Percentiles rank a stretch among this genome's conserved stretches.
Evolutionary conservation across 2,888 invertebrate genomes (phyloP).

Genomic region (Chloromyia formosa): DNA sequence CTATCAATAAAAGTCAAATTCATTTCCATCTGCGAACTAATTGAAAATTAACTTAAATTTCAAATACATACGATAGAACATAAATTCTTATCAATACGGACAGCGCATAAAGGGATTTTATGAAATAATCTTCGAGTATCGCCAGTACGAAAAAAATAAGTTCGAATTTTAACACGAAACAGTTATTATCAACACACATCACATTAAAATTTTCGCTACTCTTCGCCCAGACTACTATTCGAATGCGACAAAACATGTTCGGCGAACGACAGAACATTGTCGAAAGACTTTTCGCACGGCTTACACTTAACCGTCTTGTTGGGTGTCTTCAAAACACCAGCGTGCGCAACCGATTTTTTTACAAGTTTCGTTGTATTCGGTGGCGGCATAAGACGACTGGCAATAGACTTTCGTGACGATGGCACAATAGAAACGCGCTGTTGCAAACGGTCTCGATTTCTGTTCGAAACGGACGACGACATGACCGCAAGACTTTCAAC

Average conservation of each 20-base stretch:
- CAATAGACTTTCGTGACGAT: background rate
- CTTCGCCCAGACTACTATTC: constrained; percentile 19
- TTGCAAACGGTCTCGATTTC: background rate
- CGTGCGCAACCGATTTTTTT: constrained; percentile 22
- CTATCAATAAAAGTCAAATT: too few relatives aligned
- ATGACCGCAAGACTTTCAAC: background rate
- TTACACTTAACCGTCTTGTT: constrained; percentile 29
- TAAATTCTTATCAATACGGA: too few relatives aligned
- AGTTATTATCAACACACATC: too few relatives aligned
- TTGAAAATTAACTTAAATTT: too few relatives aligned
- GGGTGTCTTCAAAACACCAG: constrained; percentile 37
- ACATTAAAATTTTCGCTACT: background rate
- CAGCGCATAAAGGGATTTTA: too few relatives aligned
- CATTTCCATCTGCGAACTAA: too few relatives aligned
- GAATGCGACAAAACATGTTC: constrained; percentile 34
- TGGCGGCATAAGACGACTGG: constrained; percentile 16
- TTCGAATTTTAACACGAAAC: too few relatives aligned
- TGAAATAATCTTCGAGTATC: too few relatives aligned
- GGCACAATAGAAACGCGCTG: background rate
- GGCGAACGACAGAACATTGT: constrained; percentile 36
- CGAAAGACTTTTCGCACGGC: constrained; percentile 33
- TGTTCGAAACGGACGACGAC: background rate
- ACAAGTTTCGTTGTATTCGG: constrained; percentile 17
- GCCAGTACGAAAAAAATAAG: too few relatives aligned
- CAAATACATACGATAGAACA: too few relatives aligned